Base-by-base conservation (phyloP, 2,113 vertebrate genomes). In the Syngnathus typhle region DNA sequence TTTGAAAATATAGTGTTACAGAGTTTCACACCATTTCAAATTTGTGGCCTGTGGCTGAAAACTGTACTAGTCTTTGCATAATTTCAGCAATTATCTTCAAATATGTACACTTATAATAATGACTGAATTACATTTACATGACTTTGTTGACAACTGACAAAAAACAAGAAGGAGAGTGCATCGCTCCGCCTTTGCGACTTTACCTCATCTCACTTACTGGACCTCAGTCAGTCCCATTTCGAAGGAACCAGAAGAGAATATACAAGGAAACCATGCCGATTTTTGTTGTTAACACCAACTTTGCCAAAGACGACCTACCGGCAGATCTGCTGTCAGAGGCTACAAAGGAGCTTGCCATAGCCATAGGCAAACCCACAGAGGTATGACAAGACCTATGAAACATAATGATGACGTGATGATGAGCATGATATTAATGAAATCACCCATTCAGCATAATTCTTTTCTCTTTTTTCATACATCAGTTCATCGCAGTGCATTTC, bases 401-500 rank as follows among this genome's bases (percentile, higher is more conserved):
- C n/a, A 4, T 11, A 19, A 18, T 1, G 16, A 49, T 49, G 16
- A 49, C 1, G 15, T 6, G 46, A 49, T 49, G 46, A 49, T 49
- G 46, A 19, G 5, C 46, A 7, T 51, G 19, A 13, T 56, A 6
- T 21, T 52, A 4, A 21, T 52, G 21, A 7, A 3, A n/a, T 56
- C 8, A 12, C 11, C 21, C 52, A 2, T 1, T 19, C 16, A 10
- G 27, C 5, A 3, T 51, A n/a, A n/a, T 51, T 2, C 8, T 51
- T 51, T 7, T 51, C 7, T n/a, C 12, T 71, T 47, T 47, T 47
- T 16, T 47, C 44, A 75, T 66, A 3, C 5, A 18, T 4, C 86
- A 99, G 97, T 99, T 98, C 68, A 94, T 99, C 0, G 94, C 95
- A 32, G 27, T 98, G 85, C 94, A 94, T 61, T 85, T 99, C 79